Conservation (phyloP, 1,140 invertebrate species). For the Watersipora subatra region DNA sequence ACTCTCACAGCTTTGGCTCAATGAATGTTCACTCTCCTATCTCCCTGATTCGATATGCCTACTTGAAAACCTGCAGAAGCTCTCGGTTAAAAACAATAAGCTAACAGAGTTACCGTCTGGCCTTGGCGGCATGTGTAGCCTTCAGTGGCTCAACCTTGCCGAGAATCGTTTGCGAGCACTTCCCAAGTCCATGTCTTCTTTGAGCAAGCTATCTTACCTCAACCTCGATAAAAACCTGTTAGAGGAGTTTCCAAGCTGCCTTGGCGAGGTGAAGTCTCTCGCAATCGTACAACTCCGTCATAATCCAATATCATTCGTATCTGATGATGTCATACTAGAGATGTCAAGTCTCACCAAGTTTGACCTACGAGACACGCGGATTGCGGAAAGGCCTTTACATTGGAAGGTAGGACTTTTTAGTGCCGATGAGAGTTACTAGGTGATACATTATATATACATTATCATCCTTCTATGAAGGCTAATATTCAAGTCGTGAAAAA, state of each 20-base stretch:
- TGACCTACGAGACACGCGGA: slow-evolving; percentile 26
- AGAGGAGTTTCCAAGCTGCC: slow-evolving; percentile 19
- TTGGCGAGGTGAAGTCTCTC: slow-evolving; percentile 18
- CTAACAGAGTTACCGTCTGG: slow-evolving; percentile 18
- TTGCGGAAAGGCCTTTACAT: slow-evolving; percentile 19
- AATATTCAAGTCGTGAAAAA: no score
- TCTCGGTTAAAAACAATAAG: slow-evolving; percentile 24
- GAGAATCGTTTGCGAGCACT: slow-evolving; percentile 25
- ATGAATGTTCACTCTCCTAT: slow-evolving; percentile 20
- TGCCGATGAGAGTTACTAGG: no score
- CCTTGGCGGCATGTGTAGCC: slow-evolving; percentile 17
- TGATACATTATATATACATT: no score
- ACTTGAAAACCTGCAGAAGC: slow-evolving; percentile 21
- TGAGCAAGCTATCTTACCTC: slow-evolving; percentile 22
- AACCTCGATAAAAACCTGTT: slow-evolving; percentile 28
- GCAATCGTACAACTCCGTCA: slow-evolving; percentile 18
- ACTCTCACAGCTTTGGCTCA: slow-evolving; percentile 27
- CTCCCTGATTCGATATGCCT: slow-evolving; percentile 24
- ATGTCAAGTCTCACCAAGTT: slow-evolving; percentile 24
- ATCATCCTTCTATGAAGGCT: no score
- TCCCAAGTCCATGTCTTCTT: slow-evolving; percentile 18
- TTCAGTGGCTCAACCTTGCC: slow-evolving; percentile 28
- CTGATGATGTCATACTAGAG: slow-evolving; percentile 23
- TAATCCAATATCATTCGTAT: slow-evolving; percentile 20
- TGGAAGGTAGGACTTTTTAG: slow-evolving; percentile 23